phyloP scores from a whole-genome alignment of 1,140 invertebrate species.

The Zaprionus taronus region DNA sequence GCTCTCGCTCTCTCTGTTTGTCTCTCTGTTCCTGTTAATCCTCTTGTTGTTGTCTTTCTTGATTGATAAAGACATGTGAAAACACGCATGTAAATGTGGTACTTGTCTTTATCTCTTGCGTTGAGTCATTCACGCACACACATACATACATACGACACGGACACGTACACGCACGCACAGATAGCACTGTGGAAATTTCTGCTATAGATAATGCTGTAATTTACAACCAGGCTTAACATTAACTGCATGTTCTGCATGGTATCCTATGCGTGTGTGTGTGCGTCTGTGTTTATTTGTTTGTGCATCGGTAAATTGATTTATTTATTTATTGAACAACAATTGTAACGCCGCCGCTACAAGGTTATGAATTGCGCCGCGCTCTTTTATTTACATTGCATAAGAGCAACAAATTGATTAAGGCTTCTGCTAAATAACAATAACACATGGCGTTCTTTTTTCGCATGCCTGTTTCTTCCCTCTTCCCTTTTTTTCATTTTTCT shows the following conservation, averaged over 20 bases:
- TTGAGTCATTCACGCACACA: slow-evolving; percentile 4
- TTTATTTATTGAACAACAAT: slow-evolving; percentile 8
- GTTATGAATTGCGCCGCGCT: background rate
- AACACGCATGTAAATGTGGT: slow-evolving; percentile 37
- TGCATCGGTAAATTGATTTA: slow-evolving; percentile 17
- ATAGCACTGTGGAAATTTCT: slow-evolving; percentile 15
- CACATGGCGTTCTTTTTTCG: background rate
- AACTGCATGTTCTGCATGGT: slow-evolving; percentile 4
- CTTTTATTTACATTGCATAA: slow-evolving; percentile 23
- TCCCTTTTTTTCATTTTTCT: background rate
- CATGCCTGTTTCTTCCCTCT: background rate
- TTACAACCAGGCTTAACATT: slow-evolving; percentile 4
- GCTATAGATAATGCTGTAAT: slow-evolving; percentile 23
- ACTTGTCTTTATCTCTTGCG: slow-evolving; percentile 34
- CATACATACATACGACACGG: background rate
- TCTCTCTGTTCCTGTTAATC: background rate
- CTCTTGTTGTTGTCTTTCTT: background rate
- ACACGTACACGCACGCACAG: background rate
- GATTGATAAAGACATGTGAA: slow-evolving; percentile 26
- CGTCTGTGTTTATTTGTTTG: background rate
- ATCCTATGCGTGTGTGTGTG: background rate
- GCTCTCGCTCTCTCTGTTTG: background rate
- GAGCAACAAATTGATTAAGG: slow-evolving; percentile 2
- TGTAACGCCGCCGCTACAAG: background rate
- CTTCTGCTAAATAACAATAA: too few species aligned